Conservation (phyloP, 1,140 invertebrate genomes). For the Drosophila punjabiensis region DNA sequence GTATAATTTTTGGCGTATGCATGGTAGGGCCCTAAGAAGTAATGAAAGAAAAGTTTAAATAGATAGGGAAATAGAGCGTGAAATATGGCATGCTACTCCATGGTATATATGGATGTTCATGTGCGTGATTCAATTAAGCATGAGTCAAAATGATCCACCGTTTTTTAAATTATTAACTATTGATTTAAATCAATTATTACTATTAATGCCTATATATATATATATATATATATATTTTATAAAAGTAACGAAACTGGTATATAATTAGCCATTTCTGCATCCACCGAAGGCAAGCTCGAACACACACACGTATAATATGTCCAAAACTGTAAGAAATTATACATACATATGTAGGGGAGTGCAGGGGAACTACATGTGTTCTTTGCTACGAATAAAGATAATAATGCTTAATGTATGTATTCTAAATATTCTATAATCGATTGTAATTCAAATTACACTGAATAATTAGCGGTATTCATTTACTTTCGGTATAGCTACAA, state of each 20-base stretch:
- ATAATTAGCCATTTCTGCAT: conserved; percentile 39
- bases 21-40: conserved; percentile 6
- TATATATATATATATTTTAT: conserved; percentile 30
- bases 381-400: conserved; percentile 33
- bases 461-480: conserved; percentile 33
- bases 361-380: conserved; percentile 27
- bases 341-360: conserved; percentile 15
- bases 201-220: conserved; percentile 34
- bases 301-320: conserved; percentile 25
- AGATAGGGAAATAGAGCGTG: conserved; percentile 17
- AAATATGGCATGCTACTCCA: conserved; percentile 18
- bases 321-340: conserved; percentile 26
- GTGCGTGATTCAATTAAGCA: conserved; percentile 71
- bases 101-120: conserved; percentile 46
- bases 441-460: conserved; percentile 60
- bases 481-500: conserved; percentile 31
- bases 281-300: conserved; percentile 52
- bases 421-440: conserved; percentile 73
- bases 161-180: conserved; percentile 82
- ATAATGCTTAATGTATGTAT: conserved; percentile 51
- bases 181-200: conserved; percentile 71
- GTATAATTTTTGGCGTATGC: background rate
- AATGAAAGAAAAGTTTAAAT: conserved; percentile 1
- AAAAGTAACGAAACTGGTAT: conserved; percentile 26
- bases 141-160: conserved; percentile 82